phyloP scores from a whole-genome alignment of 2,113 vertebrate species.

The Alligator mississippiensis region DNA sequence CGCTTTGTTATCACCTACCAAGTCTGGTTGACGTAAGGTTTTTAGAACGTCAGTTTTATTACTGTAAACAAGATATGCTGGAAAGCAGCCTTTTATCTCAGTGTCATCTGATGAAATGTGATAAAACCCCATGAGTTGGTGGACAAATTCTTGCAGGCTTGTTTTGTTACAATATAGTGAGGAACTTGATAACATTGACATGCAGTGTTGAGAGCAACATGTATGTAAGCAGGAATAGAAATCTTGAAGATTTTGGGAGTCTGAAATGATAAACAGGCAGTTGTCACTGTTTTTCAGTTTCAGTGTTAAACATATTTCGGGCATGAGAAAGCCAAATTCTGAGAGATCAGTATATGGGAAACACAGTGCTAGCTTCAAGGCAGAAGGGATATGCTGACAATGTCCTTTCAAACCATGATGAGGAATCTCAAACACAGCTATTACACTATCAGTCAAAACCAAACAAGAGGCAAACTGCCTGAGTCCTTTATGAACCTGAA shows the following conservation, averaged over 20 bases:
- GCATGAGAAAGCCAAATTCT: slow-evolving; percentile 83
- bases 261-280: slow-evolving; percentile 85
- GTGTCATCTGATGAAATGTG: slow-evolving; percentile 84
- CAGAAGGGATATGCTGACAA: slow-evolving; percentile 79
- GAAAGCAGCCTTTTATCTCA: slow-evolving; percentile 86
- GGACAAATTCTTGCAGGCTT: slow-evolving; percentile 83
- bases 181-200: slow-evolving; percentile 68
- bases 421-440: slow-evolving; percentile 84
- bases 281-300: slow-evolving; percentile 74
- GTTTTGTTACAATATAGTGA: slow-evolving; percentile 60
- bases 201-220: slow-evolving; percentile 58
- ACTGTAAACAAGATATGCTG: slow-evolving; percentile 81
- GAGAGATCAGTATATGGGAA: slow-evolving; percentile 82
- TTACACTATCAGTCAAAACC: slow-evolving; percentile 80
- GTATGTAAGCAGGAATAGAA: slow-evolving; percentile 77
- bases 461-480: slow-evolving; percentile 88
- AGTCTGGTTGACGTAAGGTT: slow-evolving; percentile 12
- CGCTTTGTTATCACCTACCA: slow-evolving; percentile 49
- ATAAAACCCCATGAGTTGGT: slow-evolving; percentile 86
- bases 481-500: slow-evolving; percentile 83
- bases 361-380: slow-evolving; percentile 80
- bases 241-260: slow-evolving; percentile 82
- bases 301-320: slow-evolving; percentile 86
- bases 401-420: slow-evolving; percentile 70
- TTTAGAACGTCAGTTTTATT: slow-evolving; percentile 63